Base-by-base conservation (phyloP, 2,888 invertebrate genomes). In the Folsomia candida region DNA sequence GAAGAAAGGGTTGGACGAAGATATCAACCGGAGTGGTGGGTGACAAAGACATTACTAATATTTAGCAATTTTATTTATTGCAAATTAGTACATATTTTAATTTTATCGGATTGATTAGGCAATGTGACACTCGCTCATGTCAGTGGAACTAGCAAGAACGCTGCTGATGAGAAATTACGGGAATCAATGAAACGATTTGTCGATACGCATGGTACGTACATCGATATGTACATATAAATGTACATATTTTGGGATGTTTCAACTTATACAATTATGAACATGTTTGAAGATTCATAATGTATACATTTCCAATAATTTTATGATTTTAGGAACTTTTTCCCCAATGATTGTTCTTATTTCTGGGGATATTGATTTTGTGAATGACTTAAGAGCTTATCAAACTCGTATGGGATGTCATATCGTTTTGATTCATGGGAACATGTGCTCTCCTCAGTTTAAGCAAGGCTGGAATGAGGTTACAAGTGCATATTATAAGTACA, bases 321-420 rank as follows among this genome's bases (percentile, higher is more conserved):
- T n/a, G n/a, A n/a, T 24, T 28, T 22, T 25, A 65, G 65, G 37
- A 25, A 18, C 47, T 20, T 25, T 26, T 51, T 9, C 61, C n/a
- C 68, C 68, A 18, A 54, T 22, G 3, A 26, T 68, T 28, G 61
- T 68, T 11, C 26, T 68, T 4, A 68, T 68, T 14, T 61, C 60
- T 22, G 68, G 68, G 4, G 68, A 68, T 47, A 68, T 68, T 61
- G 68, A 68, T 47, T 68, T 68, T 47, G 68, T 68, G 2, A 68
- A 68, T 51, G 68, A 68, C 37, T 47, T 68, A 20, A 58, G 68
- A 24, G 68, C 47, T 2, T 68, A 61, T 22, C 68, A 68, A 47
- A 68, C 61, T n/a, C 60, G 68, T 6, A 14, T 61, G 11, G 68
- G 68, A 22, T 68, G 68, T 25, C 20, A 20, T 6, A 61, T 68